Conservation (phyloP, 2,113 vertebrate genomes). For the Puffinus mauretanicus region DNA sequence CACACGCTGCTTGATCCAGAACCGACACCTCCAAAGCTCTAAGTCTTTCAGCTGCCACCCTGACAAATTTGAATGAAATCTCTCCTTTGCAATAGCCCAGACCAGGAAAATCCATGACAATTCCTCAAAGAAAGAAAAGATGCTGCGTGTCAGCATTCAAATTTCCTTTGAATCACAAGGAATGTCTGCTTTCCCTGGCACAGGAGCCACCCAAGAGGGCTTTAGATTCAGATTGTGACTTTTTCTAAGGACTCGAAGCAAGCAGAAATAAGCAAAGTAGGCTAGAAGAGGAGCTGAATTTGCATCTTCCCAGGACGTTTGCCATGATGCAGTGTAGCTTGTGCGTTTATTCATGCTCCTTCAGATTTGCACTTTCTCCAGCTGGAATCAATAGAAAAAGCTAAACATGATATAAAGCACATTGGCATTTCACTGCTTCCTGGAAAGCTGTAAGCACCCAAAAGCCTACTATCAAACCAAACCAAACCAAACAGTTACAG, state of each 20-base stretch:
- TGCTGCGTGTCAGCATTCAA: not conserved
- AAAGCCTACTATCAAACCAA: not conserved
- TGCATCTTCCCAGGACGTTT: not conserved
- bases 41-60: not conserved
- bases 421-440: not conserved
- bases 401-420: not conserved
- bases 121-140: not conserved
- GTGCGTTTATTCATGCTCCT: not conserved
- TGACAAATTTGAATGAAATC: not conserved
- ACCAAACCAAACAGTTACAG: not conserved
- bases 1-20: not conserved
- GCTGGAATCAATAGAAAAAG: conserved; percentile 13
- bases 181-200: not conserved
- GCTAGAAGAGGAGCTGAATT: not conserved
- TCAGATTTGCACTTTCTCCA: conserved; percentile 12
- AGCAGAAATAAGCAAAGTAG: not conserved
- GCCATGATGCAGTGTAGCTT: not conserved
- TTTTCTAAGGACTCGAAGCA: not conserved
- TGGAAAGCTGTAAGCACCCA: not conserved
- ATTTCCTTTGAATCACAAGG: not conserved
- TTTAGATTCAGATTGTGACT: not conserved
- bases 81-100: not conserved
- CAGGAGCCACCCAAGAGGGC: not conserved
- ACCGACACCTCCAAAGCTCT: not conserved
- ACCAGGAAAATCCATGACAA: not conserved